Evolutionary conservation across 2,797 vertebrate species (phyloP).

Genomic region (Chanos chanos): DNA sequence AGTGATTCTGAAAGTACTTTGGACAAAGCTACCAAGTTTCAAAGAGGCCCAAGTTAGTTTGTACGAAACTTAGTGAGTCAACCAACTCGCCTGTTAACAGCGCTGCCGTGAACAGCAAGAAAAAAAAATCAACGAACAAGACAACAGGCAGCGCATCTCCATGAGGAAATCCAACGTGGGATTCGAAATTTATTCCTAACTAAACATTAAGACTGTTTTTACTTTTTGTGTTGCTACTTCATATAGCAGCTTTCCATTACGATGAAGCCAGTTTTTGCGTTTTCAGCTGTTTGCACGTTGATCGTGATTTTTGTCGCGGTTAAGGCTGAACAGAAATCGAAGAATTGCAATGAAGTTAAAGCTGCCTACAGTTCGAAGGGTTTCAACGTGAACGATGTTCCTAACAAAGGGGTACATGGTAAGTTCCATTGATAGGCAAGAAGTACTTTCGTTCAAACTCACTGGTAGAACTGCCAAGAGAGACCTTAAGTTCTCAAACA

Average conservation of each 20-base stretch:
- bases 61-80: constrained; percentile 7
- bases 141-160: constrained; percentile 52
- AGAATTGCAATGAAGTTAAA: constrained; percentile 89
- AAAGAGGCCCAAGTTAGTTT: constrained; percentile 5
- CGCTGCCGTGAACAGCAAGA: constrained; percentile 15
- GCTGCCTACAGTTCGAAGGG: constrained; percentile 86
- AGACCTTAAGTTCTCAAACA: too few relatives aligned
- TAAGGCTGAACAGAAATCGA: constrained; percentile 77
- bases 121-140: constrained; percentile 35
- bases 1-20: too few relatives aligned
- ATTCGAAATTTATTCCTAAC: constrained; percentile 50
- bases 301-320: constrained; percentile 61
- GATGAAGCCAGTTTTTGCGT: constrained; percentile 67
- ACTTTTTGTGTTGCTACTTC: background rate
- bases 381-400: constrained; percentile 89
- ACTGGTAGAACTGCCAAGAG: too few relatives aligned
- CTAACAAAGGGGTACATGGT: constrained; percentile 86
- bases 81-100: background rate
- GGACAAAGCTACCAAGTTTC: too few relatives aligned
- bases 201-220: constrained; percentile 16
- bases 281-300: constrained; percentile 66
- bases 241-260: background rate
- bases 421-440: constrained; percentile 52
- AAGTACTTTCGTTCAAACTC: background rate
- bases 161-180: constrained; percentile 64